Evolutionary conservation across 1,140 invertebrate species (phyloP).

Genomic region (Lamellibrachia luymesi): DNA sequence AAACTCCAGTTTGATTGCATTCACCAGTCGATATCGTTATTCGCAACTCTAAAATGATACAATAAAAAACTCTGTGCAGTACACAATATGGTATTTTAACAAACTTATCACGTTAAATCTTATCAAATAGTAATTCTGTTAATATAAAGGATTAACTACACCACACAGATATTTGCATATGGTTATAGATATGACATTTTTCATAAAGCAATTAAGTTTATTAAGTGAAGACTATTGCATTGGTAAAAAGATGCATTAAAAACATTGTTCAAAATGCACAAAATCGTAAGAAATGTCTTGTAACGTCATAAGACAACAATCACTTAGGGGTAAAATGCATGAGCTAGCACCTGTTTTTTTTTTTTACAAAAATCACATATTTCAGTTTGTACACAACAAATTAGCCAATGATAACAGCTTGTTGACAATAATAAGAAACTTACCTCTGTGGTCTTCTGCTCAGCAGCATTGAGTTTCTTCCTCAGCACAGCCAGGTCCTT

Average conservation of each 20-base stretch:
- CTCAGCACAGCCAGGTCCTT: conserved; percentile 46
- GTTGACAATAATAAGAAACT: neutral
- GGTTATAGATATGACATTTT: neutral
- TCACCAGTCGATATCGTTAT: neutral
- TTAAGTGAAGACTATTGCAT: neutral
- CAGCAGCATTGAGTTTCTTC: conserved; percentile 74
- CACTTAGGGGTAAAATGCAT: too few species aligned
- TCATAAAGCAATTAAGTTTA: neutral
- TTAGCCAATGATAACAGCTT: neutral
- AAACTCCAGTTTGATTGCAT: neutral
- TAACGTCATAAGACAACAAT: too few species aligned
- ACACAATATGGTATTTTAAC: too few species aligned
- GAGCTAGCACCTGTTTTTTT: too few species aligned
- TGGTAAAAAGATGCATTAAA: too few species aligned
- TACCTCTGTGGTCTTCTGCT: conserved; percentile 40
- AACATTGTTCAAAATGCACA: too few species aligned
- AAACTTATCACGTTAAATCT: too few species aligned
- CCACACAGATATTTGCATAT: neutral
- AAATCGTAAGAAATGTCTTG: too few species aligned
- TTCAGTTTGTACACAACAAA: neutral
- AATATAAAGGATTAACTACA: neutral
- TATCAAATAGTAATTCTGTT: too few species aligned
- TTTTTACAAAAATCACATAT: too few species aligned
- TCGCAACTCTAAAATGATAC: too few species aligned
- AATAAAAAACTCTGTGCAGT: too few species aligned